Percentiles rank a stretch among this genome's conserved stretches.
These are phyloP conservation scores for Podarcis muralis DNA, from an alignment of 2,113 vertebrate genomes.

Conservation along the genomic window DNA sequence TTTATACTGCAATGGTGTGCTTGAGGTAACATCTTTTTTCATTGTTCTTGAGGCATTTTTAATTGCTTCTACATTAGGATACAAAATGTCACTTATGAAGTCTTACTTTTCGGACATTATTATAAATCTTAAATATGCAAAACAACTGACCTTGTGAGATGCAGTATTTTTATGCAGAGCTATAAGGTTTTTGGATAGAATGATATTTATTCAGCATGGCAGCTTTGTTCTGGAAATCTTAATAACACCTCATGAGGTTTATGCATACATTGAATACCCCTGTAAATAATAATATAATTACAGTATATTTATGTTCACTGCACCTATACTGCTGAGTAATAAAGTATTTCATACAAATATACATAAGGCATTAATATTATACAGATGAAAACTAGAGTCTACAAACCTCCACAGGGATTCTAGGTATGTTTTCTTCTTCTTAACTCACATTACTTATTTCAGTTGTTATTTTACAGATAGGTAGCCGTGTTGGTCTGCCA, in stretches of 20 bases:
- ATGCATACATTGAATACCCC: slow-evolving; percentile 69
- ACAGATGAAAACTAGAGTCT: slow-evolving; percentile 49
- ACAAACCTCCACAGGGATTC: neutral
- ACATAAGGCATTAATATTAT: neutral
- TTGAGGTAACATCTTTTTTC: slow-evolving; percentile 56
- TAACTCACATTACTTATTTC: neutral
- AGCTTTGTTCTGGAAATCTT: slow-evolving; percentile 60
- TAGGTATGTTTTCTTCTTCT: neutral
- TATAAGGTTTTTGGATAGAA: slow-evolving; percentile 66
- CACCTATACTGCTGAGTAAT: slow-evolving; percentile 67
- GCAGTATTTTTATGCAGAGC: slow-evolving; percentile 81
- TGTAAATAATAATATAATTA: slow-evolving; percentile 55
- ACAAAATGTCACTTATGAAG: slow-evolving; percentile 63
- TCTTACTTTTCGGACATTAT: slow-evolving; percentile 71
- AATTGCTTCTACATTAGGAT: slow-evolving; percentile 49
- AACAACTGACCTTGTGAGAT: slow-evolving; percentile 74
- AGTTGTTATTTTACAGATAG: neutral
- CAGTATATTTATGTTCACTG: slow-evolving; percentile 68
- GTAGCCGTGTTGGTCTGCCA: no score
- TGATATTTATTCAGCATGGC: slow-evolving; percentile 78
- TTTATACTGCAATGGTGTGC: slow-evolving; percentile 64
- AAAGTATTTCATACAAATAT: slow-evolving; percentile 63
- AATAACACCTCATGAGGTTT: slow-evolving; percentile 58
- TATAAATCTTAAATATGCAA: slow-evolving; percentile 73
- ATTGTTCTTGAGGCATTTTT: slow-evolving; percentile 57